phyloP scores from a whole-genome alignment of 2,113 vertebrate genomes.

The Crotalus viridis region DNA sequence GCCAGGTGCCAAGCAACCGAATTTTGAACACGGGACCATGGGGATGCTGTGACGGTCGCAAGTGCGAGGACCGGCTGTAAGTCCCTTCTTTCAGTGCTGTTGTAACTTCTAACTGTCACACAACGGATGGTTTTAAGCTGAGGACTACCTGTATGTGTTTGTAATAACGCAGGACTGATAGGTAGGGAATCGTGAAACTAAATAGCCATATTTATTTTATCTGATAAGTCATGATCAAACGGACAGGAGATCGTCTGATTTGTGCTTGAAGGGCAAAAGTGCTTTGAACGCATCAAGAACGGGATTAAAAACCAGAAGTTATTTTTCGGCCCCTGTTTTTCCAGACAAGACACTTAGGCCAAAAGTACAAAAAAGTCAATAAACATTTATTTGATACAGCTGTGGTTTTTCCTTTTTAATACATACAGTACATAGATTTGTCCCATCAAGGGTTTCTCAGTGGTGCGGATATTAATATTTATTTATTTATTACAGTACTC shows the following conservation, averaged over 20 bases:
- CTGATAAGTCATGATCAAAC: background rate
- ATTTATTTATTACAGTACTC: constrained; percentile 58
- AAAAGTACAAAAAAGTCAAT: constrained; percentile 59
- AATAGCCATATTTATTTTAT: background rate
- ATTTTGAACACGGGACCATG: background rate
- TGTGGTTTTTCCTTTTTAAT: constrained; percentile 49
- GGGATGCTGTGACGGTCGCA: background rate
- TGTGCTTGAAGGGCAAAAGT: background rate
- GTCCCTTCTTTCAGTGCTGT: background rate
- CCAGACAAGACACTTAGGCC: constrained; percentile 5
- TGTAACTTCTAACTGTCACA: background rate
- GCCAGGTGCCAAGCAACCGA: too few relatives aligned
- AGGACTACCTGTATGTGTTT: background rate
- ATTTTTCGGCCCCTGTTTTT: background rate
- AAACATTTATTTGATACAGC: constrained; percentile 78
- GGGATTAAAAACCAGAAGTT: background rate
- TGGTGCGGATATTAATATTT: constrained; percentile 40
- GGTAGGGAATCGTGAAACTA: background rate
- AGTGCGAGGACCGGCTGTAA: background rate
- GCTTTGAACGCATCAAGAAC: background rate
- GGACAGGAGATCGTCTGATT: background rate
- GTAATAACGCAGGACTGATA: background rate
- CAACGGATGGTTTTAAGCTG: background rate
- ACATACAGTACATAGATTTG: constrained; percentile 70
- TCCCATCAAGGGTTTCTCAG: constrained; percentile 46